Evolutionary conservation across 2,113 vertebrate species (phyloP).

Genomic region (Nannobrachium achirus): DNA sequence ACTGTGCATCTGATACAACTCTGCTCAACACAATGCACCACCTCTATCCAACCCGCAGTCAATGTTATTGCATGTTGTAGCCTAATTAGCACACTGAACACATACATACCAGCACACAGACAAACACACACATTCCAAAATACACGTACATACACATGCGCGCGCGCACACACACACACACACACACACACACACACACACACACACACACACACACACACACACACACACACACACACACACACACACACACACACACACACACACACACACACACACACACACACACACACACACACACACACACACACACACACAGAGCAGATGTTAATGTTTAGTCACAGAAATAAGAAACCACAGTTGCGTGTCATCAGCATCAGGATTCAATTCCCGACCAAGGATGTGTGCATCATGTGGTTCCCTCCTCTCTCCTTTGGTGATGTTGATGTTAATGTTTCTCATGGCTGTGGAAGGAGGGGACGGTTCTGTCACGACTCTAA

Average conservation of each 20-base stretch:
- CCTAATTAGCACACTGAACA: not conserved
- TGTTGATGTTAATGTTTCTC: not conserved
- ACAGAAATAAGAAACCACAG: constrained; percentile 23
- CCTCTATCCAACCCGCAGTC: too few relatives aligned
- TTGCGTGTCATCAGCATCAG: constrained; percentile 9
- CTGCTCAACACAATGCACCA: too few relatives aligned
- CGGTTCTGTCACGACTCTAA: not conserved
- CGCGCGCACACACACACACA: constrained; percentile 4
- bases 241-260: constrained; percentile 7
- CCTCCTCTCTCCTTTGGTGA: not conserved
- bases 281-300: not conserved
- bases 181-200: constrained; percentile 7
- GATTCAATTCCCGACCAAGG: not conserved
- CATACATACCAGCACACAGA: not conserved
- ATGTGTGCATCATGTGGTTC: too few relatives aligned
- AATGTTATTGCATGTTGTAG: too few relatives aligned
- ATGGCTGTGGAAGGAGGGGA: too few relatives aligned
- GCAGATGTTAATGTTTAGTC: constrained; percentile 25
- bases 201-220: constrained; percentile 6
- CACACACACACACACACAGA: not conserved
- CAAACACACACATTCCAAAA: not conserved
- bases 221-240: not conserved
- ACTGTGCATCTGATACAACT: too few relatives aligned
- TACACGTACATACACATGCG: too few relatives aligned
- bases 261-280: not conserved